These are phyloP conservation scores for Clepsis dumicolana DNA, from an alignment of 2,888 invertebrate genomes.

Conservation along the genomic window DNA sequence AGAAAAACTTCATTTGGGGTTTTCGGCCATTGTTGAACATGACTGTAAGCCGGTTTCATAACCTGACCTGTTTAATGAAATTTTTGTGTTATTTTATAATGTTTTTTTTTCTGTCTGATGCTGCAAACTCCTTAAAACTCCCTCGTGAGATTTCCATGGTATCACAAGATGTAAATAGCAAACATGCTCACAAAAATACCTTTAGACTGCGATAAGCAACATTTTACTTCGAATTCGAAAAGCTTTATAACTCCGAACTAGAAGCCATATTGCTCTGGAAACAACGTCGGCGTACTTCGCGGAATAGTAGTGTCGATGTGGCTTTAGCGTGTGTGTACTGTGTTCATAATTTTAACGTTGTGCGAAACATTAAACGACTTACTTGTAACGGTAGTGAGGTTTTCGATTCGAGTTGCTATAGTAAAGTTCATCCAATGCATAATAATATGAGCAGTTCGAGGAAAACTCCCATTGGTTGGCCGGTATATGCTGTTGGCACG, in stretches of 20 bases:
- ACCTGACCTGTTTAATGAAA: too few species aligned
- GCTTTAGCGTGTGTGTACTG: not conserved
- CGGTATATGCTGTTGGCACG: constrained; percentile 45
- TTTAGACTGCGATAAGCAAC: not conserved
- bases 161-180: not conserved
- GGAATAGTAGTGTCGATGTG: not conserved
- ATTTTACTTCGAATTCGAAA: not conserved
- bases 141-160: too few species aligned
- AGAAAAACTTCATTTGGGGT: too few species aligned
- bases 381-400: constrained; percentile 26
- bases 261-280: constrained; percentile 1
- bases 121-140: too few species aligned
- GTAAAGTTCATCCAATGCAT: constrained; percentile 57
- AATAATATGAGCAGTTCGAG: constrained; percentile 57
- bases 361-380: constrained; percentile 9
- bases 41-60: too few species aligned
- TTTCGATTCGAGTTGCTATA: constrained; percentile 43
- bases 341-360: not conserved
- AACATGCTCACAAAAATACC: not conserved
- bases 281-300: not conserved
- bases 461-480: constrained; percentile 51
- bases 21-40: too few species aligned
- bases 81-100: too few species aligned
- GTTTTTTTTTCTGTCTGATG: too few species aligned
- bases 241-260: not conserved